Base-by-base conservation (phyloP, 2,888 invertebrate genomes). In the Caenorhabditis wallacei region DNA sequence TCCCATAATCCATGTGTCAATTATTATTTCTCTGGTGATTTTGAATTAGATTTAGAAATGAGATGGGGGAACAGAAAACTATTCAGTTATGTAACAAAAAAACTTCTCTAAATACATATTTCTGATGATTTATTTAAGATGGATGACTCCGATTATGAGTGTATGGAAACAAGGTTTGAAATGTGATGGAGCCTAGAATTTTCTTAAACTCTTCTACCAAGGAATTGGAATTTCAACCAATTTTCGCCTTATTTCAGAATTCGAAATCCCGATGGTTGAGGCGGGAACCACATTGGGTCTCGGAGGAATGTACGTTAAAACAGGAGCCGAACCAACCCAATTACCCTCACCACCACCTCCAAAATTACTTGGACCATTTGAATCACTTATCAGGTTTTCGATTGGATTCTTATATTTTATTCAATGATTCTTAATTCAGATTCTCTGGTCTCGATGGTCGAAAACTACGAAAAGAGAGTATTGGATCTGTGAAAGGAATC, bases 341-440 rank as follows among this genome's bases (percentile, higher is more conserved):
- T 48, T 71, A 56, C 72, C 79, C 16, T 48, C 74, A 22, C 79
- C 82, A 24, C 74, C 82, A 20, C 64, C 82, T 16, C 68, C 78
- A 10, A 82, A 72, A 63, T 63, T 82, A 35, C 69, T 82, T 48
- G 82, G 82, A 57, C 82, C 82, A 3, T 82, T 82, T 68, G 74
- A 63, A 57, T 16, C 69, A 24, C 30, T 82, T 8, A 43, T 78
- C 37, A 82, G 74, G 82, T 82, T n/a, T 53, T 13, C 1, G 22
- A 40, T 43, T 22, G 10, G 4, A 20, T 5, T 24, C 57, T 11
- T 22, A n/a, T 26, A 56, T n/a, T n/a, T n/a, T n/a, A n/a, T n/a
- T n/a, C n/a, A n/a, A n/a, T n/a, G n/a, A 18, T 24, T 18, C 22
- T 26, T 48, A 13, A 37, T 40, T 40, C 24, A 82, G 82, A 74